phyloP scores from a whole-genome alignment of 2,113 vertebrate species.

The Takifugu flavidus region DNA sequence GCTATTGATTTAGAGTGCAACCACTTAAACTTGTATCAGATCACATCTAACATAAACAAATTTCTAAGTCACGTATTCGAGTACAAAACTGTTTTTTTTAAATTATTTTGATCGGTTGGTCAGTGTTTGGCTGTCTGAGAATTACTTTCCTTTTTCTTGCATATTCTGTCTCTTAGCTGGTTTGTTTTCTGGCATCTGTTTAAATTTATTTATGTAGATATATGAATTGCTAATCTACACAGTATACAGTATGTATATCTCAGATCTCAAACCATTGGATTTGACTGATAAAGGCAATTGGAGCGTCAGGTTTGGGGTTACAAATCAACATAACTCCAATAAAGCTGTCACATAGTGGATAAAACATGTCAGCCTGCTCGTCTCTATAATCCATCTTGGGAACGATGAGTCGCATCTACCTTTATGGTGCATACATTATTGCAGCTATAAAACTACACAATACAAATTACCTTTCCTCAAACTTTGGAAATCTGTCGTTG shows the following conservation, averaged over 20 bases:
- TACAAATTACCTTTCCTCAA: background rate
- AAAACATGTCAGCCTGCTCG: slow-evolving; percentile 24
- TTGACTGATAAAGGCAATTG: slow-evolving; percentile 48
- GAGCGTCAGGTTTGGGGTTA: slow-evolving; percentile 46
- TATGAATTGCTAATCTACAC: no score
- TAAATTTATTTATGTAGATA: background rate
- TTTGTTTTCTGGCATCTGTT: background rate
- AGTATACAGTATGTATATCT: slow-evolving; percentile 1
- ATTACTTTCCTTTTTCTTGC: no score
- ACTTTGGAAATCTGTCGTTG: background rate
- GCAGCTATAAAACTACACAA: background rate
- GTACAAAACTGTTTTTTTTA: slow-evolving; percentile 4
- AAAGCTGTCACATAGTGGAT: slow-evolving; percentile 52
- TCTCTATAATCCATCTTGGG: slow-evolving; percentile 36
- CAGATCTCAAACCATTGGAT: slow-evolving; percentile 13
- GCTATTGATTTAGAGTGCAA: slow-evolving; percentile 52
- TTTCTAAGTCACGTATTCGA: slow-evolving; percentile 33
- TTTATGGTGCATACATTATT: slow-evolving; percentile 2
- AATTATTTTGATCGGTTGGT: slow-evolving; percentile 21
- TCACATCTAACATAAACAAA: slow-evolving; percentile 34
- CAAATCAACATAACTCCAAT: slow-evolving; percentile 62
- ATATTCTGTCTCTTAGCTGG: background rate
- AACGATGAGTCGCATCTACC: slow-evolving; percentile 34
- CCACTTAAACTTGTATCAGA: slow-evolving; percentile 36
- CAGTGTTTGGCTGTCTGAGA: background rate